These are phyloP conservation scores for Cherax destructor DNA, from an alignment of 1,140 invertebrate species.

Conservation along the genomic window DNA sequence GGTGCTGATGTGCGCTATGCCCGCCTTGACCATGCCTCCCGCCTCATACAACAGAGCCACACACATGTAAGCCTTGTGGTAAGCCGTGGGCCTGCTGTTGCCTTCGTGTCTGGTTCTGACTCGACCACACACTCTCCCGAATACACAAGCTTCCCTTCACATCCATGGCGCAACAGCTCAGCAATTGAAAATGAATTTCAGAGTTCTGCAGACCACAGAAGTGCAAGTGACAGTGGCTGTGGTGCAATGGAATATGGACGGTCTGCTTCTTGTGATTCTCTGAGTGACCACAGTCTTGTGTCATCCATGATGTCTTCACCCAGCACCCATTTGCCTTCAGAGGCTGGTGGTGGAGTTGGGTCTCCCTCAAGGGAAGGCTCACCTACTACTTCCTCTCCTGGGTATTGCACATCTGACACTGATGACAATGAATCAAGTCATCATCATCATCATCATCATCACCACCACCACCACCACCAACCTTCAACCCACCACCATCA, in stretches of 20 bases:
- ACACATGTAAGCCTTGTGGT: conserved; percentile 62
- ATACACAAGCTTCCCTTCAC: conserved; percentile 17
- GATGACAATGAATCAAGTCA: conserved; percentile 43
- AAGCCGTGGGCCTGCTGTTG: conserved; percentile 26
- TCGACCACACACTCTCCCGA: conserved; percentile 23
- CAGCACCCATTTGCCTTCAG: conserved; percentile 55
- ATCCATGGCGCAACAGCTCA: conserved; percentile 31
- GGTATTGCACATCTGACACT: conserved; percentile 56
- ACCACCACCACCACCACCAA: conserved; percentile 62
- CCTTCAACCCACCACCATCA: conserved; percentile 68
- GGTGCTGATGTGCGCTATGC: conserved; percentile 76
- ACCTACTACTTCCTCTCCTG: conserved; percentile 48
- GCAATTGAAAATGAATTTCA: conserved; percentile 40
- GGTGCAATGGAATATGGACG: conserved; percentile 48
- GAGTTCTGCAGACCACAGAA: conserved; percentile 28
- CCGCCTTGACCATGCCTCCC: conserved; percentile 77
- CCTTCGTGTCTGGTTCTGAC: conserved; percentile 33
- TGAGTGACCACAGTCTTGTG: conserved; percentile 67
- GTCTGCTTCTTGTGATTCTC: conserved; percentile 65
- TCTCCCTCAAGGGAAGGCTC: conserved; percentile 40
- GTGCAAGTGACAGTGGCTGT: conserved; percentile 53
- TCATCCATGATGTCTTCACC: conserved; percentile 69
- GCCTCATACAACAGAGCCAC: conserved; percentile 76
- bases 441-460: conserved; percentile 14
- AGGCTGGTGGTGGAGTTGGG: conserved; percentile 34